phyloP scores from a whole-genome alignment of 1,140 invertebrate genomes.

The Bombus balteatus region DNA sequence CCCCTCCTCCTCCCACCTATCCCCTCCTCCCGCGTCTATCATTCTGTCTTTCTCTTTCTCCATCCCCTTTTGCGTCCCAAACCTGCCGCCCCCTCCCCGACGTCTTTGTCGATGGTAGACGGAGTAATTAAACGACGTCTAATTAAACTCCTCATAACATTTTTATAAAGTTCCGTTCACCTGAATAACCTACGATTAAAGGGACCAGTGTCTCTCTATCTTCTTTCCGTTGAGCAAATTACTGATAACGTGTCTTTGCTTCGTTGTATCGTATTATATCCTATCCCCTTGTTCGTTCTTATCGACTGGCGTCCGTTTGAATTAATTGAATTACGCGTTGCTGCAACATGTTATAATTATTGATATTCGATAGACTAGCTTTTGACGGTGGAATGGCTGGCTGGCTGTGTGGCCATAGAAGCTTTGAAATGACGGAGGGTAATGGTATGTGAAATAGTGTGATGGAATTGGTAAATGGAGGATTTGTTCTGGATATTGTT shows the following conservation, averaged over 20 bases:
- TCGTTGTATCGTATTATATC: not conserved
- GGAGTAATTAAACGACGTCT: conserved; percentile 75
- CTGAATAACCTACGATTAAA: conserved; percentile 36
- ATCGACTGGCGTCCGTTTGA: not conserved
- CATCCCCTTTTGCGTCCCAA: not conserved
- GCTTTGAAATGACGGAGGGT: not conserved
- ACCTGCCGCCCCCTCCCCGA: not conserved
- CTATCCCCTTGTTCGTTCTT: not conserved
- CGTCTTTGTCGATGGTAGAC: conserved; percentile 48
- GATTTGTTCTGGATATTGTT: not conserved
- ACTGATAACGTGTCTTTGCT: conserved; percentile 13
- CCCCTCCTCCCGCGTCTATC: not conserved
- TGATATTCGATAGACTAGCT: not conserved
- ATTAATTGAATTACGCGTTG: not conserved
- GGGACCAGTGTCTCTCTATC: not conserved
- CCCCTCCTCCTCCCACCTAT: conserved; percentile 21
- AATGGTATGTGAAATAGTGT: not conserved
- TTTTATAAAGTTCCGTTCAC: conserved; percentile 77
- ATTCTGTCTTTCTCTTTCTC: not conserved
- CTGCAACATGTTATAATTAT: conserved; percentile 11
- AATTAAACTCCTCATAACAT: conserved; percentile 80
- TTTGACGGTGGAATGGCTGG: not conserved
- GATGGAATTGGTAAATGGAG: not conserved
- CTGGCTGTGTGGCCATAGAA: not conserved
- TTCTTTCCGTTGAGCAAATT: not conserved